Percentiles rank a stretch among this genome's conserved stretches.
phyloP scores from a whole-genome alignment of 2,888 invertebrate species.

The Drosophila fulvimacula region DNA sequence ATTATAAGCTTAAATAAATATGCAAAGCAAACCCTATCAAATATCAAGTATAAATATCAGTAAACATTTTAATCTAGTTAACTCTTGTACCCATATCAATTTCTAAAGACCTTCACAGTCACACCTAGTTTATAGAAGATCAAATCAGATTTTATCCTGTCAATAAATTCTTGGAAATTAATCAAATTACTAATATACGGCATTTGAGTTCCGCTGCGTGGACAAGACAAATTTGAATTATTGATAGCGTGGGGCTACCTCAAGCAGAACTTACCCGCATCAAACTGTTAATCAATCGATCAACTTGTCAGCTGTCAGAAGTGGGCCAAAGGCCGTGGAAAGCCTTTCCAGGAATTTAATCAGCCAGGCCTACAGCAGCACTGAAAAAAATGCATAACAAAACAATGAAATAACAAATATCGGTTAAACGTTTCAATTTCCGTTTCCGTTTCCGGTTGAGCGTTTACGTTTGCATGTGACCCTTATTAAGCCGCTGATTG shows the following conservation, averaged over 20 bases:
- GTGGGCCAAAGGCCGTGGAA: not conserved
- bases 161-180: not conserved
- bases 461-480: slow-evolving; percentile 25
- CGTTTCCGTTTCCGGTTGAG: slow-evolving; percentile 26
- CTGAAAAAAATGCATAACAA: slow-evolving; percentile 6
- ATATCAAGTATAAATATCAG: no score
- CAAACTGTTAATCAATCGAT: slow-evolving; percentile 5
- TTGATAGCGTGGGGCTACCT: not conserved
- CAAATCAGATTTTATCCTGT: not conserved
- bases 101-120: no score
- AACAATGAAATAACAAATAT: slow-evolving; percentile 13
- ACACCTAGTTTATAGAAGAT: no score
- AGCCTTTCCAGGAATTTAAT: slow-evolving; percentile 11
- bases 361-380: not conserved
- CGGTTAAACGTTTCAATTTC: slow-evolving; percentile 48
- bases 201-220: no score
- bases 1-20: no score
- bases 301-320: not conserved
- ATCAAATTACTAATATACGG: no score
- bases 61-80: no score
- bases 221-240: slow-evolving; percentile 1
- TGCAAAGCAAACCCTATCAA: no score
- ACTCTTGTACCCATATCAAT: no score
- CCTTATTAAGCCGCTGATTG: slow-evolving; percentile 47
- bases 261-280: not conserved